Base-by-base conservation (phyloP, 2,797 vertebrate genomes). In the Tenualosa ilisha region DNA sequence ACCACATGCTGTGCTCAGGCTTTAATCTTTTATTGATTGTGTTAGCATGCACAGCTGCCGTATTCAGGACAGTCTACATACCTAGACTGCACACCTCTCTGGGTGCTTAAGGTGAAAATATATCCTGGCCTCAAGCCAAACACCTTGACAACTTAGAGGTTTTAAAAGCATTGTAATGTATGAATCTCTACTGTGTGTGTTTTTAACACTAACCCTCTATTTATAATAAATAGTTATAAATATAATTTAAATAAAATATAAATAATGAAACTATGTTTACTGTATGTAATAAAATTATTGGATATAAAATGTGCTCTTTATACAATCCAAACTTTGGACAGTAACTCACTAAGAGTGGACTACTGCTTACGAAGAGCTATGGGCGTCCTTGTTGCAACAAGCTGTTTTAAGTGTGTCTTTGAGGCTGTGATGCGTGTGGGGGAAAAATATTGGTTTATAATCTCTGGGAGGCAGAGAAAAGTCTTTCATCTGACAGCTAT, bases 1-100 rank as follows among this genome's bases (percentile, higher is more conserved):
- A 91, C 92, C 93, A 92, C 92, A 93, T 92, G 93, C 93, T 93
- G 93, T 92, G 92, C 93, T 91, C 92, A 92, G 92, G 92, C 93
- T 93, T 94, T 95, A 95, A 95, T 95, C 94, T 95, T 95, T 93
- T 95, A 95, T 95, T 95, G 94, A 95, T 95, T 94, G 93, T 93
- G 92, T 94, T 95, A 94, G 93, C 94, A 94, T 94, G 94, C 88
- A 88, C 92, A 79, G 72, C 72, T 79, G 92, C 91, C 91, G 88
- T 86, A 94, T 94, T 94, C 94, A 91, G 91, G 72, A 79, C 72
- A 79, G 72, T 93, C 93, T 93, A 91, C 93, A 94, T 89, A 92
- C 91, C 94, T 91, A 91, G 90, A 92, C 93, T 93, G 93, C 93
- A 93, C 94, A 94, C 94, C 94, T 93, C 94, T 90, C 93, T 94